Conservation (phyloP, 2,113 vertebrate species). For the Alouatta palliata region DNA sequence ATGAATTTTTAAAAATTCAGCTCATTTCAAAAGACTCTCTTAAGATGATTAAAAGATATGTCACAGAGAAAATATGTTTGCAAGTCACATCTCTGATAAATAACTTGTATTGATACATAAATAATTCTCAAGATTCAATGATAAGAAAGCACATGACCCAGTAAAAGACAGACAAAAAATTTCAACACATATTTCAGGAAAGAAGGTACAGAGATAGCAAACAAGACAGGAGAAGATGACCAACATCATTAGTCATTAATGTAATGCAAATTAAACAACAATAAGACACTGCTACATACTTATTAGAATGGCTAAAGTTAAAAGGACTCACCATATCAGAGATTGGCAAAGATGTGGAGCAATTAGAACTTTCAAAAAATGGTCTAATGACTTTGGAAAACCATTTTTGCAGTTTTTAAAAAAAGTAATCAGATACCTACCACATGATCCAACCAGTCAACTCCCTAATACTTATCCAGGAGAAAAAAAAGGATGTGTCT, state of each 20-base stretch:
- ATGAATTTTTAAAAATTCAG: background rate
- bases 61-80: background rate
- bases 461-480: background rate
- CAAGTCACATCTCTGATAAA: background rate
- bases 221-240: background rate
- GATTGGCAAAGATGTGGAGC: background rate
- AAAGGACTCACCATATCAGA: background rate
- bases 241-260: background rate
- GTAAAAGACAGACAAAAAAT: background rate
- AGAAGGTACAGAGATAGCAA: background rate
- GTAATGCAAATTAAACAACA: background rate
- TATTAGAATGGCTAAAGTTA: background rate
- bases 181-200: background rate
- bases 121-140: background rate
- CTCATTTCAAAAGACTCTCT: constrained; percentile 11
- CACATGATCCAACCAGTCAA: background rate
- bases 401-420: background rate
- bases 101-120: background rate
- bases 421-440: background rate
- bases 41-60: background rate
- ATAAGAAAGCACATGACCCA: background rate
- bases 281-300: background rate
- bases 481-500: background rate
- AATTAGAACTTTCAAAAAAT: background rate
- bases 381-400: background rate